Conservation (phyloP, 2,797 vertebrate genomes). For the Pseudocheirus occidentalis region DNA sequence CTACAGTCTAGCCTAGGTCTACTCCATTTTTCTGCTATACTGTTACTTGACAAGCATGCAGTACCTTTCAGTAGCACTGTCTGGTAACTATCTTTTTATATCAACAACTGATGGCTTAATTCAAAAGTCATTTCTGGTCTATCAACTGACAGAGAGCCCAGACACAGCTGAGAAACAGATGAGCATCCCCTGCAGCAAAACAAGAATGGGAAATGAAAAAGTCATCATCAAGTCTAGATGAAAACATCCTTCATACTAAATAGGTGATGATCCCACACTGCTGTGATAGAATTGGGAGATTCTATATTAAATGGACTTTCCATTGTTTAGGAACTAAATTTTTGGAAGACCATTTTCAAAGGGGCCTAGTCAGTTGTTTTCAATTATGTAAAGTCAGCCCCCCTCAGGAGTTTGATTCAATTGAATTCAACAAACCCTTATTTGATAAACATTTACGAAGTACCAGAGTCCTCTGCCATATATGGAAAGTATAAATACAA, state of each 20-base stretch:
- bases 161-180: conserved; percentile 49
- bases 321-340: not conserved
- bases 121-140: conserved; percentile 64
- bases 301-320: not conserved
- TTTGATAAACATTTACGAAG: not conserved
- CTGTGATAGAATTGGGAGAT: not conserved
- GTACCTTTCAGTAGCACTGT: not conserved
- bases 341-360: not conserved
- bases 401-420: not conserved
- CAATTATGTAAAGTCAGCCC: not conserved
- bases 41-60: not conserved
- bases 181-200: not conserved
- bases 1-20: not conserved
- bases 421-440: not conserved
- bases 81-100: not conserved
- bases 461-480: not conserved
- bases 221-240: conserved; percentile 5
- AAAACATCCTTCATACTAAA: not conserved
- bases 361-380: not conserved
- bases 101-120: not conserved
- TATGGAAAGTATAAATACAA: not conserved
- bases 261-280: not conserved
- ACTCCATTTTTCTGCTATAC: not conserved
- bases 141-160: conserved; percentile 45
- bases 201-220: conserved; percentile 30